These are phyloP conservation scores for Anguilla japonica DNA, from an alignment of 2,113 vertebrate genomes.

Conservation along the genomic window DNA sequence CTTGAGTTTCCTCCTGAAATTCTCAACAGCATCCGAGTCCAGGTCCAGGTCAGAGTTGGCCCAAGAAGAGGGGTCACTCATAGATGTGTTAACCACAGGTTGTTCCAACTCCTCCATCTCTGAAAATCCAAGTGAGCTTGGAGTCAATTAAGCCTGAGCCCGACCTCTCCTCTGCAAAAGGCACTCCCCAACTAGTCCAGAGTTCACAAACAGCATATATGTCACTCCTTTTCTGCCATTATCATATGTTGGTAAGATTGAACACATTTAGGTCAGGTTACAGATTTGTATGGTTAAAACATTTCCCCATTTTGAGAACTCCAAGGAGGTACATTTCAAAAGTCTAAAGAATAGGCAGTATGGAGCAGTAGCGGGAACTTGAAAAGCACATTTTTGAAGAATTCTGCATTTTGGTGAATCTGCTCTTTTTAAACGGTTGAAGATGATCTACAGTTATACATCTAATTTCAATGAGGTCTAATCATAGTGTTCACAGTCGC, in stretches of 20 bases:
- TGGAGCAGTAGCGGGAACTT: too few relatives aligned
- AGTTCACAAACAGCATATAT: neutral
- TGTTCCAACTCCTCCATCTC: constrained; percentile 22
- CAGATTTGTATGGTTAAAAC: too few relatives aligned
- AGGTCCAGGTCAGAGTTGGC: constrained; percentile 20
- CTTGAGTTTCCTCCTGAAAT: constrained; percentile 85
- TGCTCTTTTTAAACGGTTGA: too few relatives aligned
- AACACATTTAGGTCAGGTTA: neutral
- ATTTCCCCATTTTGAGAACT: too few relatives aligned
- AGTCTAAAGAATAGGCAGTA: too few relatives aligned
- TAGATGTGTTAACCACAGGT: neutral
- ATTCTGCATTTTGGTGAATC: too few relatives aligned
- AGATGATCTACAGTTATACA: too few relatives aligned
- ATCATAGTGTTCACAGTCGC: too few relatives aligned
- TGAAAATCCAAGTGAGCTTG: neutral
- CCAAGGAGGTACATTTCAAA: too few relatives aligned
- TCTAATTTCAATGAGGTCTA: too few relatives aligned
- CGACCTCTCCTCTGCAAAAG: neutral
- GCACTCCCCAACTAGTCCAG: neutral
- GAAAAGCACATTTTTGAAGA: too few relatives aligned
- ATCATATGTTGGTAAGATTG: neutral
- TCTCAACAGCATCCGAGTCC: constrained; percentile 74
- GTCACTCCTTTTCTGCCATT: neutral
- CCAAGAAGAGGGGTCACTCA: constrained; percentile 15
- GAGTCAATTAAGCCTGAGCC: neutral